Percentiles rank a stretch among this genome's conserved stretches.
Conservation (phyloP, 2,888 invertebrate species). For the Aporophyla nigra region DNA sequence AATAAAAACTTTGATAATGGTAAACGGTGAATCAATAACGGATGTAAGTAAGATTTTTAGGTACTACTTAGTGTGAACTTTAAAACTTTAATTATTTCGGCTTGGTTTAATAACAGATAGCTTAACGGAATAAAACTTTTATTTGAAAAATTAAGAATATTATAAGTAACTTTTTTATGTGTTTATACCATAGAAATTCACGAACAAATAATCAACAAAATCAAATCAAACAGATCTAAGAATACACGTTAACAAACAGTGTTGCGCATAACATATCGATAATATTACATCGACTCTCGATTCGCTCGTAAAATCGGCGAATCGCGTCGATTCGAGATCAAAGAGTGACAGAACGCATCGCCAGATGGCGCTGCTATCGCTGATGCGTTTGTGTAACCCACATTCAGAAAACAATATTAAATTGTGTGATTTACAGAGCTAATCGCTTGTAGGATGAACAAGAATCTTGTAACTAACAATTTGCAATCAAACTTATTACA, state of each 20-base stretch:
- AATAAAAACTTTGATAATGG: too few relatives aligned
- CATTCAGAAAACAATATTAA: slow-evolving; percentile 61
- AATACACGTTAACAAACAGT: slow-evolving; percentile 36
- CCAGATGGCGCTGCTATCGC: slow-evolving; percentile 62
- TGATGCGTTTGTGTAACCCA: slow-evolving; percentile 64
- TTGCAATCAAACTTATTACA: too few relatives aligned
- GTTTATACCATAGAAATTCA: not conserved
- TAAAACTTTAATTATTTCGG: not conserved
- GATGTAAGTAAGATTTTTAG: not conserved
- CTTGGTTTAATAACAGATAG: not conserved
- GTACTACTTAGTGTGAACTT: not conserved
- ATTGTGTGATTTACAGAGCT: slow-evolving; percentile 36
- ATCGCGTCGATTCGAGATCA: slow-evolving; percentile 59
- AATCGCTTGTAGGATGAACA: slow-evolving; percentile 2
- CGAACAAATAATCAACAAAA: slow-evolving; percentile 17
- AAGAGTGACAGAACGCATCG: slow-evolving; percentile 48
- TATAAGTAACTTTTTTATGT: not conserved
- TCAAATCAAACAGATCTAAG: slow-evolving; percentile 36
- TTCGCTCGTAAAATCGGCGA: slow-evolving; percentile 51
- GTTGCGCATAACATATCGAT: slow-evolving; percentile 58
- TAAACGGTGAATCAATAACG: too few relatives aligned
- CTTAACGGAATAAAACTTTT: not conserved
- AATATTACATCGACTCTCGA: slow-evolving; percentile 56
- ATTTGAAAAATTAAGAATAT: too few relatives aligned
- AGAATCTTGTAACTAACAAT: not conserved